Evolutionary conservation across 2,113 vertebrate genomes (phyloP).

Genomic region (Callaeas wilsoni): DNA sequence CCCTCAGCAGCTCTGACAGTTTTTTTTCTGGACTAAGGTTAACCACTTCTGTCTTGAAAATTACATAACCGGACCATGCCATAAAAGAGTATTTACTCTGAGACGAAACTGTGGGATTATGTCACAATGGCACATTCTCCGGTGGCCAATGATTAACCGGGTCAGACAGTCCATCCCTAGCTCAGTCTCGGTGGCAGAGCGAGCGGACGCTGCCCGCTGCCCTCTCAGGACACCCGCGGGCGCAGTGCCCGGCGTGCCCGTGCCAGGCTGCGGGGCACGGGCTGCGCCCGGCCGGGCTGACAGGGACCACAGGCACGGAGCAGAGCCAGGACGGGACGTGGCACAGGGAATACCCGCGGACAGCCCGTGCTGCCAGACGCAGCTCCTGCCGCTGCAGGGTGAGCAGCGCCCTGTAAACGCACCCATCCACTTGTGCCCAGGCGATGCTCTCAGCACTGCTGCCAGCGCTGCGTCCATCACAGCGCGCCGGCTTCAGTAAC

Average conservation of each 20-base stretch:
- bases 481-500: too few relatives aligned
- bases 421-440: neutral
- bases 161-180: neutral
- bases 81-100: neutral
- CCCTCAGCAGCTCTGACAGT: neutral
- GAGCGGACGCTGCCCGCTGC: too few relatives aligned
- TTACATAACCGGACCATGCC: neutral
- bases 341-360: too few relatives aligned
- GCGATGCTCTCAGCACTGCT: neutral
- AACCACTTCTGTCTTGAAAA: neutral
- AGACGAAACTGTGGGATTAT: neutral
- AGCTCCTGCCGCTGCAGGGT: neutral
- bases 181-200: neutral
- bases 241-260: neutral
- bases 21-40: neutral
- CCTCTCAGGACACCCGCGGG: too few relatives aligned
- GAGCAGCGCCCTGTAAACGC: fast-evolving
- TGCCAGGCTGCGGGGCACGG: neutral
- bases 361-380: too few relatives aligned
- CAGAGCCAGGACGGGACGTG: too few relatives aligned
- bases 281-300: too few relatives aligned
- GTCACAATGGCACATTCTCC: neutral
- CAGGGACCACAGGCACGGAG: too few relatives aligned
- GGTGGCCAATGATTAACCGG: neutral
- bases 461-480: too few relatives aligned